These are phyloP conservation scores for Antedon mediterranea DNA, from an alignment of 53 echinoderm and acorn worm genomes.

Conservation along the genomic window DNA sequence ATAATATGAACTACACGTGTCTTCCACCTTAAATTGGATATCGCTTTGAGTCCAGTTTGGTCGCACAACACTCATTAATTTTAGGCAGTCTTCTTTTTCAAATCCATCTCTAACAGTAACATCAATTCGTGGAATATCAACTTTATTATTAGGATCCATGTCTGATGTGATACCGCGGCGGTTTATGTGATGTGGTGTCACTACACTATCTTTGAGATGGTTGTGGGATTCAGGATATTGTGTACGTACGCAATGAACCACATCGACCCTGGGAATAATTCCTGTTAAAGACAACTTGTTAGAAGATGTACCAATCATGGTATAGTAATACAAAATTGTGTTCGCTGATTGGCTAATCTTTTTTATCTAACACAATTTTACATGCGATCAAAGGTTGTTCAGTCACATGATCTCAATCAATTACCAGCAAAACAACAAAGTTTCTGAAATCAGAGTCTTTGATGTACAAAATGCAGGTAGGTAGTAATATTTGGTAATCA, in stretches of 20 bases:
- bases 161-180: too few relatives aligned
- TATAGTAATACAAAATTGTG: not conserved
- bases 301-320: too few relatives aligned
- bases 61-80: conserved; percentile 16
- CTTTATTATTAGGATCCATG: too few relatives aligned
- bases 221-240: too few relatives aligned
- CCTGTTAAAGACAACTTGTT: too few relatives aligned
- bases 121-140: conserved; percentile 12
- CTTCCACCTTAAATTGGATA: conserved; percentile 35
- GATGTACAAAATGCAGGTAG: not conserved
- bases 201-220: too few relatives aligned
- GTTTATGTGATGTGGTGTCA: too few relatives aligned
- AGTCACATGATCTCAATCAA: not conserved
- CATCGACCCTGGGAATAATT: too few relatives aligned
- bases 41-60: conserved; percentile 27
- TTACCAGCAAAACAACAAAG: conserved; percentile 1
- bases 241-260: too few relatives aligned
- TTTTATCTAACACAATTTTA: not conserved
- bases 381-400: not conserved
- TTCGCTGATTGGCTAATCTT: not conserved
- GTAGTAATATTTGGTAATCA: not conserved
- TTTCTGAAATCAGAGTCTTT: not conserved
- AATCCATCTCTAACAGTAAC: conserved; percentile 24
- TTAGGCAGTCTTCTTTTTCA: conserved; percentile 18
- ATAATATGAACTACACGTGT: not conserved